Conservation (phyloP, 2,113 vertebrate genomes). For the Noturus placidus region DNA sequence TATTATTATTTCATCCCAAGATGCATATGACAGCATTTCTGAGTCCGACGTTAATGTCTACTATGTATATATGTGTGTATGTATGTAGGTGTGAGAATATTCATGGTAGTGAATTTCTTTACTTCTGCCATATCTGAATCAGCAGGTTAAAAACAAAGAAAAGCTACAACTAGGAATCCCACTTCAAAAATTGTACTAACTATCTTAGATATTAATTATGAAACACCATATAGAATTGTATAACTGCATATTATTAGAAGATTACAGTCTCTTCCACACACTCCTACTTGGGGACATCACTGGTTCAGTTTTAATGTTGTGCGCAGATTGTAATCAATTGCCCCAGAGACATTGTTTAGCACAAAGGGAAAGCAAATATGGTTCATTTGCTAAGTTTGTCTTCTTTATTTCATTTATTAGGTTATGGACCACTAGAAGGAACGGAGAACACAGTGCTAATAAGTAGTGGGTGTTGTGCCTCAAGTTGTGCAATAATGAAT, state of each 20-base stretch:
- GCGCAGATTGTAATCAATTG: neutral
- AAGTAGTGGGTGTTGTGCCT: neutral
- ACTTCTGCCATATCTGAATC: neutral
- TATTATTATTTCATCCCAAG: constrained; percentile 34
- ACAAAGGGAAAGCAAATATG: constrained; percentile 16
- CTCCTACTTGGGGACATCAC: constrained; percentile 29
- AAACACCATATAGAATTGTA: constrained; percentile 2
- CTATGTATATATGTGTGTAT: too few relatives aligned
- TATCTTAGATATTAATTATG: neutral
- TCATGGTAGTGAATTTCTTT: neutral
- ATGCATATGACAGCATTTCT: constrained; percentile 30
- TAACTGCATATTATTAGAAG: neutral
- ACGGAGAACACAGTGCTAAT: constrained; percentile 12
- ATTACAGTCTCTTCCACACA: constrained; percentile 6
- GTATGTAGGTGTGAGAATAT: neutral
- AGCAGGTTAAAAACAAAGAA: neutral
- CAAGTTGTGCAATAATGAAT: neutral
- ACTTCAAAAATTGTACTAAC: neutral
- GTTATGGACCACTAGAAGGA: constrained; percentile 1
- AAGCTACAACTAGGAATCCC: neutral
- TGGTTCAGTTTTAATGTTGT: constrained; percentile 10
- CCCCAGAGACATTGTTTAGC: constrained; percentile 20
- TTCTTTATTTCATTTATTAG: constrained; percentile 23
- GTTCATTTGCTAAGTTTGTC: constrained; percentile 5
- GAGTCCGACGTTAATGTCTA: neutral